Percentiles rank a stretch among this genome's conserved stretches.
Conservation (phyloP, 2,888 invertebrate genomes). For the Drosophila diplacantha region DNA sequence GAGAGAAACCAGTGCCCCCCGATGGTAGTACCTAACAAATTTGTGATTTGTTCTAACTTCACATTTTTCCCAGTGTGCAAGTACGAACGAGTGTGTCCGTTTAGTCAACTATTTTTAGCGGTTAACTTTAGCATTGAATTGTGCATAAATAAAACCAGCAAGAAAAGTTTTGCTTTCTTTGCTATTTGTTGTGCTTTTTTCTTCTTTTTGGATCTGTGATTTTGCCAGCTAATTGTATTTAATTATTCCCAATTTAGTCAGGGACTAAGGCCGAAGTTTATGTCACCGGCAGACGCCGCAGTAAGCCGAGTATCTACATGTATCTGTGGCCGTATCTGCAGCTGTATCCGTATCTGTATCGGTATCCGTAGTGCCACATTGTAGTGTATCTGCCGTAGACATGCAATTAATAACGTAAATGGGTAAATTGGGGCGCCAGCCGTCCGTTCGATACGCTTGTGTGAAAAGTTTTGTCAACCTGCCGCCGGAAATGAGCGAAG, state of each 20-base stretch:
- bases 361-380: slow-evolving; percentile 11
- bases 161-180: slow-evolving; percentile 19
- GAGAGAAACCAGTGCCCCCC: neutral
- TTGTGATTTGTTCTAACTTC: no score
- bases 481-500: slow-evolving; percentile 52
- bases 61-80: neutral
- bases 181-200: neutral
- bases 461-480: slow-evolving; percentile 63
- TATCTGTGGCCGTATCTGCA: neutral
- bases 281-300: slow-evolving; percentile 17
- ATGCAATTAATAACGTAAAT: slow-evolving; percentile 59
- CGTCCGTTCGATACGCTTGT: slow-evolving; percentile 40
- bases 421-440: slow-evolving; percentile 43
- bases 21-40: neutral
- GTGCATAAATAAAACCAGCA: slow-evolving; percentile 43
- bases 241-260: slow-evolving; percentile 62
- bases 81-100: slow-evolving; percentile 3
- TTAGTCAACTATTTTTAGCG: slow-evolving; percentile 49
- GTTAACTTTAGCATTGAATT: slow-evolving; percentile 54
- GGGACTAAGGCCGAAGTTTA: slow-evolving; percentile 45
- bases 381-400: slow-evolving; percentile 41
- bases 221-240: slow-evolving; percentile 59
- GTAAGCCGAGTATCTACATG: neutral
- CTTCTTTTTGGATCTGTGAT: neutral
- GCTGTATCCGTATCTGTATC: neutral